A percentile compares a stretch with the other conserved stretches of the same genome.
Conservation (phyloP, 2,797 vertebrate species). For the Parambassis ranga region DNA sequence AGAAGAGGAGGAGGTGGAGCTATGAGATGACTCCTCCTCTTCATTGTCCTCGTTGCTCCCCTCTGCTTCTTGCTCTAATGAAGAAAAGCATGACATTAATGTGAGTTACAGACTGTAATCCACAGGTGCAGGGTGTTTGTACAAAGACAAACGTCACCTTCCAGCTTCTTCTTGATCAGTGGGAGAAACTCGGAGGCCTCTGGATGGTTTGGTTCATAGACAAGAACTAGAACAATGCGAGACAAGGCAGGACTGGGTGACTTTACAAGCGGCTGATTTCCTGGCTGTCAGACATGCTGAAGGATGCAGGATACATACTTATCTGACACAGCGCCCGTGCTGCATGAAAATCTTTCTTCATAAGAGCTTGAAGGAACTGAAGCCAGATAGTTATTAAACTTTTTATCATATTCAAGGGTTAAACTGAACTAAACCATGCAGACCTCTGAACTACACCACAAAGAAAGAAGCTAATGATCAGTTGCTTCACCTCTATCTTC, state of each 20-base stretch:
- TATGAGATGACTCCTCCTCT: constrained; percentile 34
- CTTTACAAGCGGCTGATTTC: background rate
- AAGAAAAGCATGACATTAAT: background rate
- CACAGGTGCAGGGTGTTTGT: background rate
- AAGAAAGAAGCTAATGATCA: background rate
- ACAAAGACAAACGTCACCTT: constrained; percentile 63
- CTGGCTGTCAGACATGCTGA: background rate
- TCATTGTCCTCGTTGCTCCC: constrained; percentile 41
- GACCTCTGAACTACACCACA: background rate
- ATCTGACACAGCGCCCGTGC: constrained; percentile 85
- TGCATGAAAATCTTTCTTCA: constrained; percentile 74
- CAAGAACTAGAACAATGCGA: constrained; percentile 79
- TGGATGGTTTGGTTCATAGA: constrained; percentile 85
- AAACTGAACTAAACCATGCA: constrained; percentile 1
- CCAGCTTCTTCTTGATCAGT: constrained; percentile 80
- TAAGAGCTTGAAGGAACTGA: constrained; percentile 87
- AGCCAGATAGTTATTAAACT: constrained; percentile 57
- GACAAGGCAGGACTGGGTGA: background rate
- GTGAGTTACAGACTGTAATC: background rate
- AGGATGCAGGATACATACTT: constrained; percentile 77
- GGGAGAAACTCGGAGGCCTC: constrained; percentile 82
- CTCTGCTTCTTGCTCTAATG: constrained; percentile 47
- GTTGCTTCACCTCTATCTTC: constrained; percentile 54
- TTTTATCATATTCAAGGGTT: no score
- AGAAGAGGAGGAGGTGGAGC: constrained; percentile 52